A percentile compares a stretch with the other conserved stretches of the same genome.
Conservation (phyloP, 2,113 vertebrate genomes). For the Morone chrysops region DNA sequence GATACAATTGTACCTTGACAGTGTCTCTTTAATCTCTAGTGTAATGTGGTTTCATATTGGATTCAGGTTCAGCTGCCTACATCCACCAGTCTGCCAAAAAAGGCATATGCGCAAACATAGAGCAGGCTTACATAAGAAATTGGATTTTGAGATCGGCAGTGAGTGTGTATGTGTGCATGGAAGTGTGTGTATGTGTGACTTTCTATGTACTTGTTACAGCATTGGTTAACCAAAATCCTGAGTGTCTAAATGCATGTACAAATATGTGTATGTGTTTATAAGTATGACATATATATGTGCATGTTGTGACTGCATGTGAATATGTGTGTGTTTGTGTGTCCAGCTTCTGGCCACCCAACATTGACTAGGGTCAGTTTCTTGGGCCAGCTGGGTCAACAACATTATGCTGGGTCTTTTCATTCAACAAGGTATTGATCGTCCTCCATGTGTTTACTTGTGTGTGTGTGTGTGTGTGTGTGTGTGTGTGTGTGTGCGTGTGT, state of each 20-base stretch:
- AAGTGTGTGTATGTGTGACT: constrained; percentile 3
- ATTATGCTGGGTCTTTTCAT: constrained; percentile 68
- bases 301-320: background rate
- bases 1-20: constrained; percentile 33
- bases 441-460: constrained; percentile 43
- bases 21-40: constrained; percentile 36
- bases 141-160: constrained; percentile 46
- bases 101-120: constrained; percentile 59
- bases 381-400: constrained; percentile 75
- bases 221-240: constrained; percentile 4
- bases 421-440: constrained; percentile 70
- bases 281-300: constrained; percentile 1
- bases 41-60: constrained; percentile 44
- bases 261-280: background rate
- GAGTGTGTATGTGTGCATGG: constrained; percentile 17
- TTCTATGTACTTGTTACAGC: background rate
- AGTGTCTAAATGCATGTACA: background rate
- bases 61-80: constrained; percentile 56
- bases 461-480: constrained; percentile 25
- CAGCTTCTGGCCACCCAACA: constrained; percentile 24
- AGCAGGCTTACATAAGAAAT: constrained; percentile 61
- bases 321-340: constrained; percentile 8
- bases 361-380: constrained; percentile 53
- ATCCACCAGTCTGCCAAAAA: constrained; percentile 54
- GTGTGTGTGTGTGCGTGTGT: constrained; percentile 27